phyloP scores from a whole-genome alignment of 2,797 vertebrate genomes.

The Spinus pinus region DNA sequence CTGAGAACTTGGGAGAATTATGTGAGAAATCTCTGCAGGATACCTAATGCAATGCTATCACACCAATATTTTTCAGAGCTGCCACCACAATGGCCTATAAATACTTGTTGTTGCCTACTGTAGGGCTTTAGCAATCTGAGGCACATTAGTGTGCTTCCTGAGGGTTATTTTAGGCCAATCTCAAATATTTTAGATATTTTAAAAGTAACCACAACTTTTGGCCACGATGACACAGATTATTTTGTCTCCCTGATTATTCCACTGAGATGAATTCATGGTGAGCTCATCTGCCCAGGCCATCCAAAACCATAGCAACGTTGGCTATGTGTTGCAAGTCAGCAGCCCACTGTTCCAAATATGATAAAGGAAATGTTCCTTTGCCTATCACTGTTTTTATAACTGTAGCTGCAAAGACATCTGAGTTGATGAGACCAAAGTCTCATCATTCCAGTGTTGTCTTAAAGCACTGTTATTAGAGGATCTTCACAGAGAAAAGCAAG shows the following conservation, averaged over 20 bases:
- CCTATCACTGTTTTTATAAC: not conserved
- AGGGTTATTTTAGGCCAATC: not conserved
- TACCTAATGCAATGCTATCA: not conserved
- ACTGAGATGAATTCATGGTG: not conserved
- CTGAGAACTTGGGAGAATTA: not conserved
- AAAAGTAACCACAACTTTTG: not conserved
- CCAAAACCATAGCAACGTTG: not conserved
- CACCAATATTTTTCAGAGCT: not conserved
- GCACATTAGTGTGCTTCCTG: not conserved
- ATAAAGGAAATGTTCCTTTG: not conserved
- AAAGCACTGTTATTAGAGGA: not conserved
- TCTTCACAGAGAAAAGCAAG: not conserved
- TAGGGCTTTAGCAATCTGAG: not conserved
- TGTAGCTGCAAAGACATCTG: not conserved
- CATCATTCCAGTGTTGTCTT: not conserved
- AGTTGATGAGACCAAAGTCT: not conserved
- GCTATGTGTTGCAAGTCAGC: not conserved
- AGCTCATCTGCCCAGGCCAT: not conserved
- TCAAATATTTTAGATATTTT: not conserved
- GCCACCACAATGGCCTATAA: not conserved
- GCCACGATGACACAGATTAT: not conserved
- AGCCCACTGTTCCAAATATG: not conserved
- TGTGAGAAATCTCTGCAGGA: not conserved
- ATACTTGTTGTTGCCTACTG: not conserved
- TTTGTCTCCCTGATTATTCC: not conserved